A percentile compares a stretch with the other conserved stretches of the same genome.
phyloP scores from a whole-genome alignment of 2,888 invertebrate species.

The Amphipoea lucens region DNA sequence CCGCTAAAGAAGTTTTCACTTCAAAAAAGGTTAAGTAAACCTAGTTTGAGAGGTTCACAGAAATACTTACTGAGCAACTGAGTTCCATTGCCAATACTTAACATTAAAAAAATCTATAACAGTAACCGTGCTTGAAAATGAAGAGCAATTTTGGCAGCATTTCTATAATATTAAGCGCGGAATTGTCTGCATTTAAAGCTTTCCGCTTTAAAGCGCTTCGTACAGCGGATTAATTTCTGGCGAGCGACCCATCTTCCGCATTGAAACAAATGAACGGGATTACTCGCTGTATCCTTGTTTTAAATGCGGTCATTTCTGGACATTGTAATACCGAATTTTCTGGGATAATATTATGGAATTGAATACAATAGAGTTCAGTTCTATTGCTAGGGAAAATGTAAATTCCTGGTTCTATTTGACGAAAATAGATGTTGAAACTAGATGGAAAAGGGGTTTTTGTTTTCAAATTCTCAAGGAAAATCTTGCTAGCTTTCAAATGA shows the following conservation, averaged over 20 bases:
- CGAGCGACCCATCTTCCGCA: slow-evolving; percentile 32
- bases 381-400: not conserved
- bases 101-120: not conserved
- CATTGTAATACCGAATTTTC: slow-evolving; percentile 17
- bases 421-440: slow-evolving; percentile 7
- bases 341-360: slow-evolving; percentile 6
- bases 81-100: not conserved
- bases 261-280: slow-evolving; percentile 53
- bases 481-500: not conserved
- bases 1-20: too few species aligned
- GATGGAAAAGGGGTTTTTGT: not conserved
- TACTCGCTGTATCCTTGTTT: slow-evolving; percentile 22
- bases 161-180: slow-evolving; percentile 13
- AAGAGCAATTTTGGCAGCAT: slow-evolving; percentile 14
- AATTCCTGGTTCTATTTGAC: slow-evolving; percentile 9
- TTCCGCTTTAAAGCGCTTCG: slow-evolving; percentile 22
- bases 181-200: slow-evolving; percentile 32
- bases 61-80: not conserved
- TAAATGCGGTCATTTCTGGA: slow-evolving; percentile 27
- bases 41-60: not conserved
- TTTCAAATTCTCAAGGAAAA: not conserved
- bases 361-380: slow-evolving; percentile 5
- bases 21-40: too few species aligned
- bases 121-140: not conserved
- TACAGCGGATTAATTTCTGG: slow-evolving; percentile 42